Conservation (phyloP, 2,797 vertebrate species). For the Synaphobranchus kaupii region DNA sequence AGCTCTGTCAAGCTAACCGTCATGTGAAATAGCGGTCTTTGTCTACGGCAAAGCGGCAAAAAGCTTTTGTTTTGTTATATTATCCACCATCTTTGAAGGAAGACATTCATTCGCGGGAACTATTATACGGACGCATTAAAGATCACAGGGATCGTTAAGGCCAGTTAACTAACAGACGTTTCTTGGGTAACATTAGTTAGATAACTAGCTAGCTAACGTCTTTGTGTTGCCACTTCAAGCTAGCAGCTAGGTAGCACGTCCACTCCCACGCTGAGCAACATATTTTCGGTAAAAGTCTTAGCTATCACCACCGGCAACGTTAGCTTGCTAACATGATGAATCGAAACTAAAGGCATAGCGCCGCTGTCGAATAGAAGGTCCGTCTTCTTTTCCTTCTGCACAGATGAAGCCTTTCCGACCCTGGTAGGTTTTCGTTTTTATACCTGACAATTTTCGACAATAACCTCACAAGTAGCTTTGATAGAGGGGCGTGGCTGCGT, state of each 20-base stretch:
- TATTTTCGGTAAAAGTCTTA: neutral
- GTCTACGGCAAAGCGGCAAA: neutral
- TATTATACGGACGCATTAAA: neutral
- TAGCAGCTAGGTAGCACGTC: neutral
- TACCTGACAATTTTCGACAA: slow-evolving; percentile 13
- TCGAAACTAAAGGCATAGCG: slow-evolving; percentile 14
- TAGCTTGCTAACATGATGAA: slow-evolving; percentile 19
- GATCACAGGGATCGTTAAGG: neutral
- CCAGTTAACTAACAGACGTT: neutral
- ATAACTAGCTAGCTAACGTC: neutral
- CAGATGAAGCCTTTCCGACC: slow-evolving; percentile 32
- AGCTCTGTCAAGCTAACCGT: neutral
- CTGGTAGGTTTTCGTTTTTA: slow-evolving; percentile 20
- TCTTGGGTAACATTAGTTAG: neutral
- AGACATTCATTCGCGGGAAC: neutral
- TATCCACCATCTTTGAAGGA: slow-evolving; percentile 7
- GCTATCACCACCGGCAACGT: neutral
- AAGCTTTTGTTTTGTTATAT: slow-evolving; percentile 5
- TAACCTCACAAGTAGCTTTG: neutral
- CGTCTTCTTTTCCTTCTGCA: slow-evolving; percentile 16
- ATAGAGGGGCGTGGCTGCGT: slow-evolving; percentile 6
- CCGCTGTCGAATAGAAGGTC: slow-evolving; percentile 10
- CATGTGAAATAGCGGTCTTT: slow-evolving; percentile 10
- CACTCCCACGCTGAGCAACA: neutral
- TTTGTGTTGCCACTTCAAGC: neutral